Base-by-base conservation (phyloP, 2,113 vertebrate species). In the Acrocephalus kingi region DNA sequence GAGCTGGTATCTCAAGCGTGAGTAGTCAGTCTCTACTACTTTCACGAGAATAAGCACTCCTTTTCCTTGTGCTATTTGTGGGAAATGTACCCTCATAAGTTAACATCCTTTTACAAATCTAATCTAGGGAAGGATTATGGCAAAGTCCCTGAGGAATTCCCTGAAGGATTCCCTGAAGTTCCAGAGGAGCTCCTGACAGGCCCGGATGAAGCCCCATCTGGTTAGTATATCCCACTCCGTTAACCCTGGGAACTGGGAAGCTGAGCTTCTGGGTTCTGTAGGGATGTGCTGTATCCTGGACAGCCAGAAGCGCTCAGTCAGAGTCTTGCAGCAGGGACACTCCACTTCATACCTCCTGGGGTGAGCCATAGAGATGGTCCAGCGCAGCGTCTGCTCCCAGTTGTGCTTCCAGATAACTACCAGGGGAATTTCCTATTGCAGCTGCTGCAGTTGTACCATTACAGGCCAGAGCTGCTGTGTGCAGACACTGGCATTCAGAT, bases 141-240 rank as follows among this genome's bases (percentile, higher is more conserved):
- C 37, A 39, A 39, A 11, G 37, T 39, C 8, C 37, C 37, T 39
- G 37, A 39, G 37, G 37, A 39, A 45, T 54, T 43, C 5, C 16
- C 12, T 4, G 11, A 55, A 25, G 28, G 12, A 39, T 39, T 31
- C 9, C 35, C 30, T 21, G 35, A 4, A 3, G 37, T 54, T 43
- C 61, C 76, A 15, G 4, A 46, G 9, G 39, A 2, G 6, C 9
- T 64, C 1, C 22, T 21, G 0, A 31, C 0, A 31, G 48, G 13
- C 1, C 4, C 37, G 13, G 10, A 9, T 5, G 20, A 35, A 35
- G 7, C 17, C 1, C 1, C 46, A 27, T 22, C 46, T 52, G 39
- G 55, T 69, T 46, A 15, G 66, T 79, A 15, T 31, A 11, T 31
- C 21, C 12, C 21, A 43, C 17, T 35, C 14, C 15, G 20, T 56